These are phyloP conservation scores for Sander vitreus DNA, from an alignment of 2,113 vertebrate genomes.

Conservation along the genomic window DNA sequence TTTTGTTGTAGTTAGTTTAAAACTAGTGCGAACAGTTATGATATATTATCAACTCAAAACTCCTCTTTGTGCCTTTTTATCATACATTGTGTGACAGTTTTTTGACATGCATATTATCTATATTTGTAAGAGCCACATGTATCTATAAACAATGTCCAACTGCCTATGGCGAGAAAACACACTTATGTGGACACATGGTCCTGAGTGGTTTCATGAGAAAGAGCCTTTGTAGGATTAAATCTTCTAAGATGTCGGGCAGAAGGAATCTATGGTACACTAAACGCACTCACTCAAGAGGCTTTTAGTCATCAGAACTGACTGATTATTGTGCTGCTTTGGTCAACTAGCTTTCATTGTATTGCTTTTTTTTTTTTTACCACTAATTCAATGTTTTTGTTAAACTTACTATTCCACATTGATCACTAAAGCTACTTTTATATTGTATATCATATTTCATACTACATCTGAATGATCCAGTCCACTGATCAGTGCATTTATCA, in stretches of 20 bases:
- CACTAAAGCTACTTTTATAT: conserved; percentile 41
- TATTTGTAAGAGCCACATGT: conserved; percentile 9
- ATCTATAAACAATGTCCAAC: conserved; percentile 25
- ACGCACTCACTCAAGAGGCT: conserved; percentile 6
- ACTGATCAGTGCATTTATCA: conserved; percentile 6
- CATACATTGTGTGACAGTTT: conserved; percentile 26
- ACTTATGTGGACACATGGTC: not conserved
- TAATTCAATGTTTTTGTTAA: conserved; percentile 17
- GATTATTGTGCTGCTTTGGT: conserved; percentile 50
- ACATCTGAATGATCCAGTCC: not conserved
- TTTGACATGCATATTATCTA: conserved; percentile 36
- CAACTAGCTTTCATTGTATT: conserved; percentile 32
- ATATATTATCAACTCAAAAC: conserved; percentile 9
- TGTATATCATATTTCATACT: not conserved
- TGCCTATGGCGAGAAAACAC: conserved; percentile 16
- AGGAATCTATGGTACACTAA: conserved; percentile 59
- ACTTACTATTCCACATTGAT: conserved; percentile 27
- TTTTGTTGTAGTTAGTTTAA: conserved; percentile 45
- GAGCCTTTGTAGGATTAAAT: not conserved
- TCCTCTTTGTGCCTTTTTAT: conserved; percentile 29
- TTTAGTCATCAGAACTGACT: conserved; percentile 5
- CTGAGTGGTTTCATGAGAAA: not conserved
- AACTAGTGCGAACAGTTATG: not conserved
- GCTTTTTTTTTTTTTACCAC: conserved; percentile 34
- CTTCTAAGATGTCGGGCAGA: conserved; percentile 1